Evolutionary conservation across 2,888 invertebrate genomes (phyloP).

Genomic region (Epinotia ramella): DNA sequence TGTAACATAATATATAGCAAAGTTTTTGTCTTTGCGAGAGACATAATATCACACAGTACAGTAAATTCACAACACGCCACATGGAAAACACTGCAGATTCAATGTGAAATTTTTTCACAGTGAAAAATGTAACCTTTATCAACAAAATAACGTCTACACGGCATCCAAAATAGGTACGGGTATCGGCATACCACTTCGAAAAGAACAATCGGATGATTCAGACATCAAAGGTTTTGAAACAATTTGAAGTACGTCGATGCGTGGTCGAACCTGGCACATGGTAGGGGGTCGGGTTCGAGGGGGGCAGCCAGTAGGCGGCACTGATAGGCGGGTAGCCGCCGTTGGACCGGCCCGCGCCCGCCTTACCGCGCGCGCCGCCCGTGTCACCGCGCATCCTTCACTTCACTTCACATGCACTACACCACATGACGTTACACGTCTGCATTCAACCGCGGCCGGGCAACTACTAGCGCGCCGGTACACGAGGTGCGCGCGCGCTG

Average conservation of each 20-base stretch:
- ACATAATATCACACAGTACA: not conserved
- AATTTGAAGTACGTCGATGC: slow-evolving; percentile 39
- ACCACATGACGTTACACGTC: slow-evolving; percentile 73
- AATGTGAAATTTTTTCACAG: not conserved
- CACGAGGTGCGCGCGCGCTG: slow-evolving; percentile 79
- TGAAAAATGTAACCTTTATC: slow-evolving; percentile 14
- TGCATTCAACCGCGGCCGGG: slow-evolving; percentile 77
- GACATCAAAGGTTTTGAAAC: slow-evolving; percentile 42
- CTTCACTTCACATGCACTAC: slow-evolving; percentile 70
- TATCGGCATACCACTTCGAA: slow-evolving; percentile 35
- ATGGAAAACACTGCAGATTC: not conserved
- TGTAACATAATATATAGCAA: not conserved
- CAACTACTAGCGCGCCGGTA: slow-evolving; percentile 68
- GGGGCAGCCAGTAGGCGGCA: slow-evolving; percentile 93
- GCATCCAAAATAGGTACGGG: slow-evolving; percentile 38
- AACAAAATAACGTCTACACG: slow-evolving; percentile 6
- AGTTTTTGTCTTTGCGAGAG: not conserved
- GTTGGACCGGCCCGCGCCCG: slow-evolving; percentile 65
- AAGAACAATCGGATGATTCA: slow-evolving; percentile 46
- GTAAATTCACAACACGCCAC: not conserved
- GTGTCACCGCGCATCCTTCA: slow-evolving; percentile 82
- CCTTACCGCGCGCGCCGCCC: slow-evolving; percentile 76
- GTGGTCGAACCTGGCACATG: slow-evolving; percentile 91
- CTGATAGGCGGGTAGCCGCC: slow-evolving; percentile 91
- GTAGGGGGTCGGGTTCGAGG: slow-evolving; percentile 92